Base-by-base conservation (phyloP, 2,113 vertebrate species). In the Ctenodactylus gundi region DNA sequence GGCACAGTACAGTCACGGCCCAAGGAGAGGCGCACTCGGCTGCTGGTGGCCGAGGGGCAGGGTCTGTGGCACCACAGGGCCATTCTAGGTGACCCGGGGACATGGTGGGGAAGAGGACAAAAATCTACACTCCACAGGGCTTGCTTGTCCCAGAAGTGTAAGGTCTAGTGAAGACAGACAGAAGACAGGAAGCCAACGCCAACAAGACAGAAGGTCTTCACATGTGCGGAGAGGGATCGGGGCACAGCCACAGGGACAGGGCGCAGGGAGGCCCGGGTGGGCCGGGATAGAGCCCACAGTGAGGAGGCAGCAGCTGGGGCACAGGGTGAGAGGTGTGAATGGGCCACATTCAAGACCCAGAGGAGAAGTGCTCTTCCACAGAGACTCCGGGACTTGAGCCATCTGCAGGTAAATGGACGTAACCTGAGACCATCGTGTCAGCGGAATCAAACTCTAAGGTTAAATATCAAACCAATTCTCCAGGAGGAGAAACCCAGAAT, bases 181-280 rank as follows among this genome's bases (percentile, higher is more conserved):
- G 57, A 78, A 10, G 65, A 81, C 31, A 73, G 68, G 64, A 73
- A 65, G 53, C 62, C 92, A 62, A 91, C 14, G 17, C 25, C 75
- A 65, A 49, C 27, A 23, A 86, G 55, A 67, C 31, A 27, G n/a
- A n/a, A n/a, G n/a, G n/a, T n/a, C n/a, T n/a, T n/a, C n/a, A n/a
- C n/a, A n/a, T 6, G 21, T 1, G 41, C 27, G 39, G 87, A 85
- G 34, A 72, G 25, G 44, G 68, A 72, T 76, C 10, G 25, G 18
- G 51, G n/a, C 49, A 31, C 18, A 76, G 72, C 27, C 7, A 21
- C 62, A 67, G 23, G 51, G 60, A 60, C 20, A 46, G 39, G 55
- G 51, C 64, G 57, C n/a, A 4, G 29, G n/a, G 39, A 14, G 34
- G 25, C 12, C 34, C 20, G 34, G 27, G 41, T 29, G 36, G 25